These are phyloP conservation scores for Pleuronectes platessa DNA, from an alignment of 2,113 vertebrate species.

Conservation along the genomic window DNA sequence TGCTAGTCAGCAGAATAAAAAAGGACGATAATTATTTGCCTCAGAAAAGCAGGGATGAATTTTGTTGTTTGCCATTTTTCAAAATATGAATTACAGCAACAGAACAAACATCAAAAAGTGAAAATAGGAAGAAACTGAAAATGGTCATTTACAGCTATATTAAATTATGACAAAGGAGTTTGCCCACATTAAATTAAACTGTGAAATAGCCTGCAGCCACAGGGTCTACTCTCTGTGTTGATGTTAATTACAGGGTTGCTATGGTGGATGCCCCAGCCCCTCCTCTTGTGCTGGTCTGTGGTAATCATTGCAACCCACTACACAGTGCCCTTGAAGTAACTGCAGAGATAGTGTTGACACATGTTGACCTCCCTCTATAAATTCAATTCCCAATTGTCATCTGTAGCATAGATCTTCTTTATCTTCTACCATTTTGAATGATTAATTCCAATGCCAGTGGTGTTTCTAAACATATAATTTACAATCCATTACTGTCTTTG, in stretches of 20 bases:
- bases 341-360: slow-evolving; percentile 32
- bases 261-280: not conserved
- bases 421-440: not conserved
- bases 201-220: slow-evolving; percentile 1
- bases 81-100: not conserved
- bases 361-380: slow-evolving; percentile 2
- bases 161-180: not conserved
- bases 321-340: slow-evolving; percentile 49
- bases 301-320: slow-evolving; percentile 50
- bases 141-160: not conserved
- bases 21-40: not conserved
- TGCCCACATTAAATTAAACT: not conserved
- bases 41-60: not conserved
- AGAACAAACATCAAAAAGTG: not conserved
- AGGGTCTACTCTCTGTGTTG: not conserved
- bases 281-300: not conserved
- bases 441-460: not conserved
- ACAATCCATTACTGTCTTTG: not conserved
- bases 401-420: slow-evolving; percentile 10
- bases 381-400: slow-evolving; percentile 8
- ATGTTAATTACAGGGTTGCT: slow-evolving; percentile 25
- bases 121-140: not conserved
- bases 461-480: not conserved
- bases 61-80: not conserved
- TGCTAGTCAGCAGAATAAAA: not conserved